Evolutionary conservation across 2,113 vertebrate genomes (phyloP), one percentile per base, ranked within the genome.

Genomic region (Channa maculata): DNA sequence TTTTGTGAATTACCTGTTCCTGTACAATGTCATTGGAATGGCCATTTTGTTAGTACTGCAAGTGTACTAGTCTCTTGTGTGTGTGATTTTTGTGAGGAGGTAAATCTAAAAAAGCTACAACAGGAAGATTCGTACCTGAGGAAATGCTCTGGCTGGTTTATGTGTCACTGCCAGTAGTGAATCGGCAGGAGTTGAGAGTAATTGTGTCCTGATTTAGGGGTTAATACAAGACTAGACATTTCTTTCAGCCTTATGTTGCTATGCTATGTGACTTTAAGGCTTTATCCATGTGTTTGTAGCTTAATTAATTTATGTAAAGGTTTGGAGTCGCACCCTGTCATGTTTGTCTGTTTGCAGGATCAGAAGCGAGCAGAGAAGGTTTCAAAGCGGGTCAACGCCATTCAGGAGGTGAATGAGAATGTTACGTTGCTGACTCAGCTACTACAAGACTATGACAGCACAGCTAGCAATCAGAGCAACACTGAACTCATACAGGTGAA

Each of bases 341-440:
- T 3, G 5, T 58, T 5, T 73, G 41, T 39, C 2, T 68, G 14
- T 51, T 6, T 34, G 46, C 59, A 95, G 98, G 98, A 99, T 85
- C 98, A 99, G 92, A 96, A 95, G 77, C 95, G 97, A 63, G 97
- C 97, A 89, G 98, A 99, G 88, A 99, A 98, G 86, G 97, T 99
- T 79, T 98, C 98, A 0, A 98, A 97, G 93, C 93, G 98, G 1
- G 96, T 97, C 50, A 97, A 96, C 3, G 94, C 97, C 81, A 98
- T 99, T 0, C 96, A 98, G 89, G 97, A 99, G 71, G 98, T 99
- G 84, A 98, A 98, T 68, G 97, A 96, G 91, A 99, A 96, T 0
- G 97, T 98, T 80, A 91, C 90, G 46, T 93, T 99, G 68, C 93
- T 99, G 77, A 97, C 96, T 0, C 98, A 99, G 90, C 96, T 99